Conservation (phyloP, 2,113 vertebrate genomes). For the Dromaius novaehollandiae region DNA sequence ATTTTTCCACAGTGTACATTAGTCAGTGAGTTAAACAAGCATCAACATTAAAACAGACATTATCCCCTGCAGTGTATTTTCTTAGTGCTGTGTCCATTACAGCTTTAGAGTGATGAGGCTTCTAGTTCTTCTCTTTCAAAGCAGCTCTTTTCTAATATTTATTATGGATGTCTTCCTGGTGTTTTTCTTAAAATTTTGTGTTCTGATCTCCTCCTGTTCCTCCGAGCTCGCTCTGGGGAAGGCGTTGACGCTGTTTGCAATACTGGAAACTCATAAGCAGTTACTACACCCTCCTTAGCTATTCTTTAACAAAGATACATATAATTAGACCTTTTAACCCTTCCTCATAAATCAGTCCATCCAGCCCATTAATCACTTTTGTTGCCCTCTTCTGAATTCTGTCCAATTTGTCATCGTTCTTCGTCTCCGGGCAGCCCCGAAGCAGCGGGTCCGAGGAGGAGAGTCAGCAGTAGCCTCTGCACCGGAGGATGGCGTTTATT, state of each 20-base stretch:
- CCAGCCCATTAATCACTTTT: constrained; percentile 54
- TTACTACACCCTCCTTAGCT: not conserved
- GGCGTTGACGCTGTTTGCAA: not conserved
- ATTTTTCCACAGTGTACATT: constrained; percentile 35
- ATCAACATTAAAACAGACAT: constrained; percentile 54
- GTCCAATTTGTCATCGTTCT: constrained; percentile 36
- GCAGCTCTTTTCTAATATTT: not conserved
- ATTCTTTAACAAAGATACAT: constrained; percentile 52
- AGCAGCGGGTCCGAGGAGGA: not conserved
- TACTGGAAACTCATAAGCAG: not conserved
- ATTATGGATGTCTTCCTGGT: not conserved
- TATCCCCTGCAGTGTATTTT: constrained; percentile 63
- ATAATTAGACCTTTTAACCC: constrained; percentile 54
- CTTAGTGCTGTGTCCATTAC: constrained; percentile 53
- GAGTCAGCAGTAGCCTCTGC: not conserved
- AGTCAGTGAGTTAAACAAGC: constrained; percentile 63
- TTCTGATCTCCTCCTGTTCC: constrained; percentile 9
- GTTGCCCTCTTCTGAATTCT: constrained; percentile 32
- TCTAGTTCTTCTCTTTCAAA: constrained; percentile 13
- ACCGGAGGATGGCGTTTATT: not conserved
- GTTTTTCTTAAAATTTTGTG: not conserved
- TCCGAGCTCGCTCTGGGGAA: not conserved
- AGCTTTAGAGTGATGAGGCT: constrained; percentile 20
- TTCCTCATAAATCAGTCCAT: constrained; percentile 46
- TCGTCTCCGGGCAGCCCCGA: not conserved